phyloP scores from a whole-genome alignment of 2,113 vertebrate genomes.

The Oxyura jamaicensis region DNA sequence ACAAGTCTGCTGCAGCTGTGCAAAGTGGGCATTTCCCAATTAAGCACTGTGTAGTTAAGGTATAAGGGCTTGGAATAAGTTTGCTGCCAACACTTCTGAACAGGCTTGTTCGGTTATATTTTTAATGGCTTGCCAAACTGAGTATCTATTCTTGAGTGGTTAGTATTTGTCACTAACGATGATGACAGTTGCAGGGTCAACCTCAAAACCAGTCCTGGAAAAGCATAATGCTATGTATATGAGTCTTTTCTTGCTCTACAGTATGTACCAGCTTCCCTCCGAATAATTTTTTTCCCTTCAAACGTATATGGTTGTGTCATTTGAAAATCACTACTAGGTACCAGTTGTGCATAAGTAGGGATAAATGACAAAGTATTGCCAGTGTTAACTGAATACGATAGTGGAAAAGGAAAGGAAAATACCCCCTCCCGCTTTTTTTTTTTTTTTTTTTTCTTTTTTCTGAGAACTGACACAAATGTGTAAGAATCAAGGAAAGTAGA shows the following conservation, averaged over 20 bases:
- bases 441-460: neutral
- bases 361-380: neutral
- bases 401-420: neutral
- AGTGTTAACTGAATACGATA: neutral
- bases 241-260: neutral
- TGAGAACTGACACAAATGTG: neutral
- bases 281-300: neutral
- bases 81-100: neutral
- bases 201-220: neutral
- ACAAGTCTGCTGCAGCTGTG: neutral
- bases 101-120: neutral
- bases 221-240: neutral
- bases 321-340: neutral
- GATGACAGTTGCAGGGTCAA: neutral
- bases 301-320: neutral
- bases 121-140: conserved; percentile 23
- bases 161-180: neutral
- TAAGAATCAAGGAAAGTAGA: neutral
- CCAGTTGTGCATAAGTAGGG: neutral
- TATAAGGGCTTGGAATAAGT: neutral
- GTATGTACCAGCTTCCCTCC: neutral
- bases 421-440: neutral
- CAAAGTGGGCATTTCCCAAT: neutral
- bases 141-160: neutral
- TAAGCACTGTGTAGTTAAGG: neutral